phyloP scores from a whole-genome alignment of 2,113 vertebrate genomes.

The Panthera uncia region DNA sequence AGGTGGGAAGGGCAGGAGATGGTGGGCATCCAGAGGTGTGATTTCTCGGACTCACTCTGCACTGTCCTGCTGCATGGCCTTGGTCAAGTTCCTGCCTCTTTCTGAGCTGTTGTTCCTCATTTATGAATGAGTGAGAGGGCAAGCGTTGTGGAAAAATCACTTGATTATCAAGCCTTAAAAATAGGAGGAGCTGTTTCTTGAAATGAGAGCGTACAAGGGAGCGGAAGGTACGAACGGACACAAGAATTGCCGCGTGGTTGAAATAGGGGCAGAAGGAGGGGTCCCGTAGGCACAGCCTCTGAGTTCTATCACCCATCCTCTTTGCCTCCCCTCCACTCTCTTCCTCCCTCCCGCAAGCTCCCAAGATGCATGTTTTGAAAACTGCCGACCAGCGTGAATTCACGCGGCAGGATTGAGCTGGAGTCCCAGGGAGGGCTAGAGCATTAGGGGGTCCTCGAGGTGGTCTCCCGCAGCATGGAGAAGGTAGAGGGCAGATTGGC shows the following conservation, averaged over 20 bases:
- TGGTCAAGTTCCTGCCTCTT: neutral
- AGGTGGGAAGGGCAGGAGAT: neutral
- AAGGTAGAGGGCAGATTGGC: neutral
- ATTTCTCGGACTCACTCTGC: neutral
- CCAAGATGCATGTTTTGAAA: neutral
- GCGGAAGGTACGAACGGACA: neutral
- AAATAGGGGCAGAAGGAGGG: neutral
- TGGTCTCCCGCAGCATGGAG: neutral
- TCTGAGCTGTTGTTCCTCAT: neutral
- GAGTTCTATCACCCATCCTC: neutral
- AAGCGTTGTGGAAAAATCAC: neutral
- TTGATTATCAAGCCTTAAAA: neutral
- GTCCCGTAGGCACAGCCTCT: neutral
- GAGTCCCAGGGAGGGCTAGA: neutral
- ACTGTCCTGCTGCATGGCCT: neutral
- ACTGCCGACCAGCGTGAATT: neutral
- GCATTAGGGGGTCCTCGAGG: fast-evolving
- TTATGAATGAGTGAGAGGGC: neutral
- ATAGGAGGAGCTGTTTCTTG: neutral
- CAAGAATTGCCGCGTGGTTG: neutral
- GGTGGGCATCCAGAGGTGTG: too few relatives aligned
- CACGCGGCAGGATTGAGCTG: neutral
- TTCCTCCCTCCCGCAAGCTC: neutral
- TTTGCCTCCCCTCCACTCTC: neutral
- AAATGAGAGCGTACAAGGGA: neutral